Percentiles rank a stretch among this genome's conserved stretches.
phyloP scores from a whole-genome alignment of 1,140 invertebrate species.

The Phymorhynchus buccinoides region DNA sequence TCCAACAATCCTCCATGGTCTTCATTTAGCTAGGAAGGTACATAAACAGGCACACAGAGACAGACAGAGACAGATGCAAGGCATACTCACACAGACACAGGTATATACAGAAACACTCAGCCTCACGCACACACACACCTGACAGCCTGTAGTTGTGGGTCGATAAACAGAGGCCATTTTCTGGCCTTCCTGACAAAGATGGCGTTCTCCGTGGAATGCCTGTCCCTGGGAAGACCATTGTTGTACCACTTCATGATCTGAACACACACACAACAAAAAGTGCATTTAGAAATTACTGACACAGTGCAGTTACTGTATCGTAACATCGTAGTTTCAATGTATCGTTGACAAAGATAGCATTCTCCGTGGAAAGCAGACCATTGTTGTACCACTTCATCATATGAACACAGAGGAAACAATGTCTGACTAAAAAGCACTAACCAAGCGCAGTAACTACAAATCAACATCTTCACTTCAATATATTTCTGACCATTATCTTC shows the following conservation, averaged over 20 bases:
- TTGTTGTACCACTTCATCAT: conserved; percentile 87
- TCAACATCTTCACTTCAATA: background rate
- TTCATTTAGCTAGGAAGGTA: too few species aligned
- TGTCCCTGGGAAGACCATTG: conserved; percentile 85
- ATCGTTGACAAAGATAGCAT: conserved; percentile 87
- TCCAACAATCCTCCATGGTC: too few species aligned
- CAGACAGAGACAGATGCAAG: background rate
- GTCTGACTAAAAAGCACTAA: too few species aligned
- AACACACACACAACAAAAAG: conserved; percentile 66
- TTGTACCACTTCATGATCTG: conserved; percentile 88
- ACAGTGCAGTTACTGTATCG: background rate
- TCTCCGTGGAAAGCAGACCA: conserved; percentile 88
- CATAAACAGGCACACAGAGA: background rate
- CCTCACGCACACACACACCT: conserved; percentile 54
- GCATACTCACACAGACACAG: background rate
- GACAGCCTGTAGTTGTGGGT: conserved; percentile 86
- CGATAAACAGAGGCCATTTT: conserved; percentile 89
- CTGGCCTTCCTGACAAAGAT: conserved; percentile 85
- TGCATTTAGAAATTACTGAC: too few species aligned
- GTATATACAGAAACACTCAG: background rate
- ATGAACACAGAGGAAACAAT: conserved; percentile 75
- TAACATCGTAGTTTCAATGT: background rate
- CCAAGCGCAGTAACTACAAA: background rate
- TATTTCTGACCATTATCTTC: too few species aligned
- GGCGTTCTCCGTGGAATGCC: conserved; percentile 88